Base-by-base conservation (phyloP, 2,113 vertebrate species). In the Turnix velox region DNA sequence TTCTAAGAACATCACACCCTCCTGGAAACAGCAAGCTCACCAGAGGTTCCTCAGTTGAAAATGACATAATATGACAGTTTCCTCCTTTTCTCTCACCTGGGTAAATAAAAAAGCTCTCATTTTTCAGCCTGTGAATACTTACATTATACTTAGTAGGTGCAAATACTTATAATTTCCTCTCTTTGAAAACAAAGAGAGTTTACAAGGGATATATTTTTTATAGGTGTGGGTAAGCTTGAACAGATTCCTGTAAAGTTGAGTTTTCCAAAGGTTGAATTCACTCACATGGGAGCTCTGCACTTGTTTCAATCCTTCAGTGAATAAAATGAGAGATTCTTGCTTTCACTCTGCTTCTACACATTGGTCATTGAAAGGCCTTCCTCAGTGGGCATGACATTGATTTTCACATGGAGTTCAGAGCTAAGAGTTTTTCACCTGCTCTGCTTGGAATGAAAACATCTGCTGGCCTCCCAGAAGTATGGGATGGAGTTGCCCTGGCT, bases 61-160 rank as follows among this genome's bases (percentile, higher is more conserved):
- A 95, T 87, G 5, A 82, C 54, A 78, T 85, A 92, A 92, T 84
- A 66, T 27, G 18, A 62, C 54, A 73, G 83, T 89, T 92, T 94
- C 91, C 94, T 96, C 80, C 92, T 88, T 89, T 93, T 89, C 54
- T 73, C 12, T 87, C 46, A 79, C 74, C 74, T 91, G 88, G 12
- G 59, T 76, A 87, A 93, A 92, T 79, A 95, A 72, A 95, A 68
- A 84, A 52, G 54, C 8, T 58, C 23, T 69, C 16, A 14, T 82
- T 91, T 88, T 87, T 37, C 28, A 84, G 73, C 19, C 35, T 67
- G 18, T 22, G 45, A 63, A 22, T 58, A 33, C 37, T 54, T 76
- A 51, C 7, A 9, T 66, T 69, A 43, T 31, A 58, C 20, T 87
- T 18, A 72, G 15, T 31, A 57, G 27, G 8, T 55, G 42, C 54